Evolutionary conservation across 2,888 invertebrate genomes (phyloP).

Genomic region (Zygothrica quintamaculata): DNA sequence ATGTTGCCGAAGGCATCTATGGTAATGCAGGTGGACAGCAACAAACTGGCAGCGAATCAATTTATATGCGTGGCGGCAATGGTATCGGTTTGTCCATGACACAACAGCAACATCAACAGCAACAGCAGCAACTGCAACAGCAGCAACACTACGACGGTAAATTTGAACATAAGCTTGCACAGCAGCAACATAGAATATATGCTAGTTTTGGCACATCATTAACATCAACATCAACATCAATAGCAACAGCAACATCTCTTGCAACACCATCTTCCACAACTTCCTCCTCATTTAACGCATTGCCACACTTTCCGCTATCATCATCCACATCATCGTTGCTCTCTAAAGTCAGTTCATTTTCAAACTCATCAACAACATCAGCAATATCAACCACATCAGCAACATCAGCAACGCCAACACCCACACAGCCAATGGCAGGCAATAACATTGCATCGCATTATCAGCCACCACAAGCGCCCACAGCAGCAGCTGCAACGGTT

Average conservation of each 20-base stretch:
- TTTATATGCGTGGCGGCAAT: constrained; percentile 61
- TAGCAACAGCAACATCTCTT: constrained; percentile 82
- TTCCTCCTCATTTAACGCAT: constrained; percentile 78
- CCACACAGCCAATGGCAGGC: constrained; percentile 45
- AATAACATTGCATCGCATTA: constrained; percentile 62
- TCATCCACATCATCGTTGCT: constrained; percentile 83
- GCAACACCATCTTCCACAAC: constrained; percentile 64
- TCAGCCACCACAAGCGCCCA: constrained; percentile 71
- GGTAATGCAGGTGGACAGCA: constrained; percentile 69
- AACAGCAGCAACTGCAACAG: constrained; percentile 73
- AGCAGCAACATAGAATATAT: constrained; percentile 82
- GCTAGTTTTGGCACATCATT: constrained; percentile 83
- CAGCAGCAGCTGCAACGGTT: constrained; percentile 54
- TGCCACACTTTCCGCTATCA: constrained; percentile 82
- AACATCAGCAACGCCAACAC: constrained; percentile 54
- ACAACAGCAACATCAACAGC: constrained; percentile 71
- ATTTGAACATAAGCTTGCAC: constrained; percentile 77
- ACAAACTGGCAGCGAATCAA: constrained; percentile 53
- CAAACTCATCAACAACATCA: constrained; percentile 68
- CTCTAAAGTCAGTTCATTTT: constrained; percentile 82
- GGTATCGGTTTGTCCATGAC: constrained; percentile 63
- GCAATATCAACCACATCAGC: constrained; percentile 60
- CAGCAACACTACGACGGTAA: constrained; percentile 84
- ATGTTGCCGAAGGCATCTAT: constrained; percentile 76
- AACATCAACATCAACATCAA: constrained; percentile 64